Percentiles rank a stretch among this genome's conserved stretches.
phyloP scores from a whole-genome alignment of 2,113 vertebrate genomes.

The Stigmatopora argus region DNA sequence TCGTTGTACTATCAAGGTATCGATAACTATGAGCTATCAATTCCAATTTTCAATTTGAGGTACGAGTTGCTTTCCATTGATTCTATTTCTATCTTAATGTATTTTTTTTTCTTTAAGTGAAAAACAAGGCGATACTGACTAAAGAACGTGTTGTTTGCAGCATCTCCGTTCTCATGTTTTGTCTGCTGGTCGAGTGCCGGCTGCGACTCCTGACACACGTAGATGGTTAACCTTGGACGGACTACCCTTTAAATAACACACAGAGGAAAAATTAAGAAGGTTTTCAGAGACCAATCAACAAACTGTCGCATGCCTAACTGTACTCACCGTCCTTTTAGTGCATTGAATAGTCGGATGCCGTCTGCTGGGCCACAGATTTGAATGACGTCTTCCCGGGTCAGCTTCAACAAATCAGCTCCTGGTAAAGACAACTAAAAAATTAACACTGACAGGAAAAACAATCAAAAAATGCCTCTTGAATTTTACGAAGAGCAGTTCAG shows the following conservation, averaged over 20 bases:
- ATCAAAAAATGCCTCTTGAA: not conserved
- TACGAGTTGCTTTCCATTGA: not conserved
- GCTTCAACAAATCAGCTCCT: conserved; percentile 91
- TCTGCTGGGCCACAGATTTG: conserved; percentile 98
- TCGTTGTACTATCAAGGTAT: too few relatives aligned
- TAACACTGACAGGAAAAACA: not conserved
- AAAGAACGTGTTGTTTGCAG: conserved; percentile 80
- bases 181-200: conserved; percentile 80
- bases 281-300: not conserved
- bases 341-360: conserved; percentile 93
- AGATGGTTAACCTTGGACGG: conserved; percentile 87
- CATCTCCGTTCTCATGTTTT: conserved; percentile 88
- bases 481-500: not conserved
- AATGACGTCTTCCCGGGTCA: conserved; percentile 94
- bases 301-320: not conserved
- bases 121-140: conserved; percentile 64
- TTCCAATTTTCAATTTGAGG: not conserved
- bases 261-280: not conserved
- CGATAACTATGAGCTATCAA: not conserved
- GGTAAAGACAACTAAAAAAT: not conserved
- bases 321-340: conserved; percentile 86
- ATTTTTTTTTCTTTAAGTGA: not conserved
- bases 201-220: conserved; percentile 92
- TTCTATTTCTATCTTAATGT: not conserved
- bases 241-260: conserved; percentile 74